Evolutionary conservation across 2,888 invertebrate genomes (phyloP), one percentile per base, ranked within the genome.

Genomic region (Andricus quercusramuli): DNA sequence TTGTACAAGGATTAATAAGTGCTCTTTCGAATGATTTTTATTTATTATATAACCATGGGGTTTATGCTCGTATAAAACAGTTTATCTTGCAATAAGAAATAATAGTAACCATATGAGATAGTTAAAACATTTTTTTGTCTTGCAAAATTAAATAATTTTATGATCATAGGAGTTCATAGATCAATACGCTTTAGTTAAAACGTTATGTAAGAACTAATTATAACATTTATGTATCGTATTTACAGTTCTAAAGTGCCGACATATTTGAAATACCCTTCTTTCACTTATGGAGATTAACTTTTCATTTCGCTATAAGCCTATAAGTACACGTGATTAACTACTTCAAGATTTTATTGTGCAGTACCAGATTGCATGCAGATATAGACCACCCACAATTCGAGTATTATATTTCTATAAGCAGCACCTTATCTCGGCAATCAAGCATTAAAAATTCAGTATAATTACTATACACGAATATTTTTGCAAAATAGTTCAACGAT

Each of bases 191-290:
- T 59, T 59, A 11, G 59, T 1, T 59, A 22, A 3, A 59, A 20
- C 13, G 22, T 59, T 59, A 22, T 59, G 59, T 13, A 59, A 13
- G 59, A 59, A 59, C 4, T 59, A 59, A 59, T 59, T 22, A 13
- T 59, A 22, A 13, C 59, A 22, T 59, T 59, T 59, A 59, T 59
- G 59, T 13, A 59, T 59, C 59, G 59, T 59, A n/a, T 59, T 59
- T 59, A n/a, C n/a, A n/a, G 56, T 56, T 59, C 22, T 59, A 59
- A 59, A 59, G 22, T 59, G 59, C 22, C 59, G 59, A 59, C 59
- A 59, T n/a, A 22, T 59, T 6, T 47, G 47, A 47, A 47, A 47
- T 47, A 17, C 47, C 17, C 17, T 59, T 59, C 59, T 59, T 59
- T 59, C 59, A 59, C 59, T 59, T 59, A 22, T 11, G 56, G 56